Percentiles rank a stretch among this genome's conserved stretches.
phyloP scores from a whole-genome alignment of 1,140 invertebrate species.

The Ooceraea biroi region DNA sequence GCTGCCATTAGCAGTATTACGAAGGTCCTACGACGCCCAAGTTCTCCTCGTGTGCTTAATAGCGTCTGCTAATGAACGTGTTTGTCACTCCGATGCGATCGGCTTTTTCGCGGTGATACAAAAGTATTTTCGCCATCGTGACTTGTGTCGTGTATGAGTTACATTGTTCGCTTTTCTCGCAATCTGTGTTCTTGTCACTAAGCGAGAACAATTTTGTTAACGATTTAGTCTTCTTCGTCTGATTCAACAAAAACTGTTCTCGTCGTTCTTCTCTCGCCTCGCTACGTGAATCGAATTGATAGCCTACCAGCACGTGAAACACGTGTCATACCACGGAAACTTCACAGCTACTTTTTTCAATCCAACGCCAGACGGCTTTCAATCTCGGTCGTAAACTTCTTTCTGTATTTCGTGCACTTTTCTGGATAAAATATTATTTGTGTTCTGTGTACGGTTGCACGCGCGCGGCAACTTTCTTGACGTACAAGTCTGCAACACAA shows the following conservation, averaged over 20 bases:
- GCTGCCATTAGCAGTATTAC: neutral
- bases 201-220: no score
- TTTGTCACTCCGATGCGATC: no score
- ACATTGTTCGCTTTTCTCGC: no score
- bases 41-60: neutral
- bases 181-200: no score
- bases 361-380: conserved; percentile 50
- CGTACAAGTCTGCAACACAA: neutral
- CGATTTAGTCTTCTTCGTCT: neutral
- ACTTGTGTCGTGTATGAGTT: no score
- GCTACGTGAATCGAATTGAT: conserved; percentile 28
- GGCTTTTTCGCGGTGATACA: no score
- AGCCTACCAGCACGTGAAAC: neutral
- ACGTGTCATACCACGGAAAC: conserved; percentile 26
- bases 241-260: neutral
- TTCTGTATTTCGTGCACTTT: conserved; percentile 28
- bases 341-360: conserved; percentile 35
- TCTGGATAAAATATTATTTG: conserved; percentile 57
- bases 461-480: conserved; percentile 35
- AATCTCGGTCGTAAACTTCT: conserved; percentile 55
- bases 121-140: no score
- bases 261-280: neutral
- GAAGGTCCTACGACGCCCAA: neutral
- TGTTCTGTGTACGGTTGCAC: conserved; percentile 42
- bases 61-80: no score